Evolutionary conservation across 2,888 invertebrate genomes (phyloP).

Genomic region (Cheilosia variabilis): DNA sequence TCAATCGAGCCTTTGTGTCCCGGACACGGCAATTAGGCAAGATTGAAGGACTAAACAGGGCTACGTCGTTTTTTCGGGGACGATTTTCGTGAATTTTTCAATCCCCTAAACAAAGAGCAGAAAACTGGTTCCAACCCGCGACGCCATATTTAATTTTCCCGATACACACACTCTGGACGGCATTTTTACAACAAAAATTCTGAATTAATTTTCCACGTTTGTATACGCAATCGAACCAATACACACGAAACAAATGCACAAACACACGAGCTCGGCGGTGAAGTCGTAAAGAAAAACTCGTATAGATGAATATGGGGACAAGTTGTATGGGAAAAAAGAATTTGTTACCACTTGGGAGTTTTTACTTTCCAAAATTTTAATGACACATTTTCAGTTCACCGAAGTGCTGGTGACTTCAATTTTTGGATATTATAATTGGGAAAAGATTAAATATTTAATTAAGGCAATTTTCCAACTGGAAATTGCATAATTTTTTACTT

Average conservation of each 20-base stretch:
- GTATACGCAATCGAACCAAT: constrained; percentile 58
- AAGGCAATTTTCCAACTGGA: constrained; percentile 31
- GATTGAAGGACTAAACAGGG: constrained; percentile 48
- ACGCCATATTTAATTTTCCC: constrained; percentile 91
- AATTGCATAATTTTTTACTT: constrained; percentile 69
- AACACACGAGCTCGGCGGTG: constrained; percentile 49
- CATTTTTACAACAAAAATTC: constrained; percentile 69
- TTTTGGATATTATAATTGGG: constrained; percentile 1
- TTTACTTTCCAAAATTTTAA: constrained; percentile 61
- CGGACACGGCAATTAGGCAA: constrained; percentile 55
- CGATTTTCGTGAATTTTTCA: constrained; percentile 79
- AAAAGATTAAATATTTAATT: not conserved
- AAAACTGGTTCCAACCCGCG: constrained; percentile 86
- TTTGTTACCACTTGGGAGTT: constrained; percentile 52
- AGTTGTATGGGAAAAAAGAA: constrained; percentile 66
- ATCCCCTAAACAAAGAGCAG: constrained; percentile 91
- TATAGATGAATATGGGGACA: constrained; percentile 66
- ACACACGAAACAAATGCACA: constrained; percentile 50
- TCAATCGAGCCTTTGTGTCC: constrained; percentile 51
- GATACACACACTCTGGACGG: constrained; percentile 73
- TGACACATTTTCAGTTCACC: constrained; percentile 37
- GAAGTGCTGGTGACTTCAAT: not conserved
- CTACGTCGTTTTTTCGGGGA: constrained; percentile 65
- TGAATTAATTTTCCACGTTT: constrained; percentile 74
- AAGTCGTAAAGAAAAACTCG: constrained; percentile 68